These are phyloP conservation scores for Camponotus vicinus DNA, from an alignment of 1,140 invertebrate genomes.

Conservation along the genomic window DNA sequence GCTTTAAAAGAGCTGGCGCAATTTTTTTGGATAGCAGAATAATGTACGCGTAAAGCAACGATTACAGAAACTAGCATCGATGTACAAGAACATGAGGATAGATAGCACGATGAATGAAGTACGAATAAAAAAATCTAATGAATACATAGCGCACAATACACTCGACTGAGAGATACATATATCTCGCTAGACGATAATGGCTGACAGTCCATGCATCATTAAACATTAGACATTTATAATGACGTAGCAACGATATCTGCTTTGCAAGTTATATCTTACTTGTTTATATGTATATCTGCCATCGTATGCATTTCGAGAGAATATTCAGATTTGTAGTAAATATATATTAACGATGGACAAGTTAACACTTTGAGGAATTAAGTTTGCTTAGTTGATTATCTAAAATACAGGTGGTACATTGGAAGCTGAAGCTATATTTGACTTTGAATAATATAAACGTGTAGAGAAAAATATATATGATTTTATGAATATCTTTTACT, in stretches of 20 bases:
- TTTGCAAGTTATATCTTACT: conserved; percentile 78
- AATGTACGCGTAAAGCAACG: conserved; percentile 12
- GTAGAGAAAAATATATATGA: not conserved
- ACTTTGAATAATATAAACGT: not conserved
- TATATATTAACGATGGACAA: not conserved
- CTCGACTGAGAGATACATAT: not conserved
- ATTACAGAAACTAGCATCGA: conserved; percentile 18
- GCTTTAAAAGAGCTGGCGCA: not conserved
- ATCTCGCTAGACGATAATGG: conserved; percentile 14
- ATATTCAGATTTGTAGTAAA: conserved; percentile 67
- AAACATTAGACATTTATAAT: conserved; percentile 17
- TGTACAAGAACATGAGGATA: conserved; percentile 20
- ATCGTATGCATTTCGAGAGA: conserved; percentile 79
- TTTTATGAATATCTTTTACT: conserved; percentile 8
- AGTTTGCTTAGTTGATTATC: conserved; percentile 25
- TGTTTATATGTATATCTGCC: conserved; percentile 76
- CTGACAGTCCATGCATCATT: conserved; percentile 27
- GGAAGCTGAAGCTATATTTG: not conserved
- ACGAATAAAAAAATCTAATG: conserved; percentile 18
- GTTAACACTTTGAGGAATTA: conserved; percentile 2
- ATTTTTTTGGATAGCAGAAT: not conserved
- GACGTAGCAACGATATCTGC: conserved; percentile 14
- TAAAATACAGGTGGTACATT: not conserved
- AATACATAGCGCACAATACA: not conserved
- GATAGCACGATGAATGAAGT: conserved; percentile 11